phyloP scores from a whole-genome alignment of 2,797 vertebrate genomes.

The Lithobates pipiens region DNA sequence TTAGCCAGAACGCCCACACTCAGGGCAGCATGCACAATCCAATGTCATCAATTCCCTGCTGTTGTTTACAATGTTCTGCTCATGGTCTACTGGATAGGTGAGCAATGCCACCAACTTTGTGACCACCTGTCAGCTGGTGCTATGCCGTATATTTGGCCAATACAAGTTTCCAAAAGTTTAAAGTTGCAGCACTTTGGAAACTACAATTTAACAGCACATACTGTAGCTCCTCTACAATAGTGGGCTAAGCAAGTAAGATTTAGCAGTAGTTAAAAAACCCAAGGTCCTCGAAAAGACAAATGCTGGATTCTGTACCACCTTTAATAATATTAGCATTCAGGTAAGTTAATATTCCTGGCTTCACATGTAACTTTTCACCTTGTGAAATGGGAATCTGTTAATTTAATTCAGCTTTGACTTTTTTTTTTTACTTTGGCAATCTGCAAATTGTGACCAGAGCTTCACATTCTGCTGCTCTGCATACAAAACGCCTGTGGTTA shows the following conservation, averaged over 20 bases:
- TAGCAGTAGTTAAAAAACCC: not conserved
- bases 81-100: not conserved
- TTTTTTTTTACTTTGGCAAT: not conserved
- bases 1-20: not conserved
- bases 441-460: constrained; percentile 49
- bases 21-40: not conserved
- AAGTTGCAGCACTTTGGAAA: not conserved
- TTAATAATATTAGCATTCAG: constrained; percentile 38
- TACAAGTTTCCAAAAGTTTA: not conserved
- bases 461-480: constrained; percentile 45
- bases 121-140: not conserved
- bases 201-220: not conserved
- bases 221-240: not conserved
- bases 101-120: not conserved
- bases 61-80: not conserved
- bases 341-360: constrained; percentile 36
- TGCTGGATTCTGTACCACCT: not conserved
- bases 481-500: constrained; percentile 47
- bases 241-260: not conserved
- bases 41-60: not conserved
- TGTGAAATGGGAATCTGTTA: constrained; percentile 47
- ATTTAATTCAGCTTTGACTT: constrained; percentile 52
- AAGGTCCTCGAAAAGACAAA: not conserved
- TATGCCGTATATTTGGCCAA: not conserved
- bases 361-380: constrained; percentile 15